Evolutionary conservation across 2,888 invertebrate species (phyloP).

Genomic region (Drosophila prostipennis): DNA sequence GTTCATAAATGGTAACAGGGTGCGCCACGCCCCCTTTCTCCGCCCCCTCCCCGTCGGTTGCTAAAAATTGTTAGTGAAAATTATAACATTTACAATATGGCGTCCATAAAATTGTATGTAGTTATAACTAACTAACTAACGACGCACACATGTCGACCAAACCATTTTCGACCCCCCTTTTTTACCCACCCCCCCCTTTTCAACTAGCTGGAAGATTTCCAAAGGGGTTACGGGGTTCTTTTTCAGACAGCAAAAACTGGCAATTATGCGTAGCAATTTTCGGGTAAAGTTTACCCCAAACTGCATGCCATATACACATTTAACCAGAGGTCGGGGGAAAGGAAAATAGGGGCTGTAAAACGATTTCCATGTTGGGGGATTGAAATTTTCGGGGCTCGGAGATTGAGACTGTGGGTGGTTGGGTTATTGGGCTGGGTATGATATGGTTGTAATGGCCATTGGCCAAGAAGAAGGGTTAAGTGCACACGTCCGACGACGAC

Average conservation of each 20-base stretch:
- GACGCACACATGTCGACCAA: constrained; percentile 61
- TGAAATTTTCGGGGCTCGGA: constrained; percentile 1
- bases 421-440: too few relatives aligned
- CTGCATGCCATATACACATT: constrained; percentile 22
- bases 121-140: constrained; percentile 77
- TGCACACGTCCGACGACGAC: constrained; percentile 1
- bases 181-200: neutral
- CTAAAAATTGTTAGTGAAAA: constrained; percentile 72
- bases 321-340: neutral
- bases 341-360: constrained; percentile 4
- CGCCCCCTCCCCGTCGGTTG: constrained; percentile 17
- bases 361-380: constrained; percentile 34
- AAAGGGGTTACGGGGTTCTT: constrained; percentile 12
- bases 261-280: constrained; percentile 68
- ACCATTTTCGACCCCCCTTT: neutral
- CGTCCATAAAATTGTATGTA: constrained; percentile 74
- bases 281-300: constrained; percentile 23
- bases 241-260: constrained; percentile 49
- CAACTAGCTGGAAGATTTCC: constrained; percentile 25
- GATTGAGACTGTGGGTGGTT: constrained; percentile 1
- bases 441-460: too few relatives aligned
- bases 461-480: constrained; percentile 6
- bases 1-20: constrained; percentile 17
- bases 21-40: constrained; percentile 7
- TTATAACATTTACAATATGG: constrained; percentile 78